Evolutionary conservation across 1,140 invertebrate genomes (phyloP), one percentile per base, ranked within the genome.

Genomic region (Teleogryllus occipitalis): DNA sequence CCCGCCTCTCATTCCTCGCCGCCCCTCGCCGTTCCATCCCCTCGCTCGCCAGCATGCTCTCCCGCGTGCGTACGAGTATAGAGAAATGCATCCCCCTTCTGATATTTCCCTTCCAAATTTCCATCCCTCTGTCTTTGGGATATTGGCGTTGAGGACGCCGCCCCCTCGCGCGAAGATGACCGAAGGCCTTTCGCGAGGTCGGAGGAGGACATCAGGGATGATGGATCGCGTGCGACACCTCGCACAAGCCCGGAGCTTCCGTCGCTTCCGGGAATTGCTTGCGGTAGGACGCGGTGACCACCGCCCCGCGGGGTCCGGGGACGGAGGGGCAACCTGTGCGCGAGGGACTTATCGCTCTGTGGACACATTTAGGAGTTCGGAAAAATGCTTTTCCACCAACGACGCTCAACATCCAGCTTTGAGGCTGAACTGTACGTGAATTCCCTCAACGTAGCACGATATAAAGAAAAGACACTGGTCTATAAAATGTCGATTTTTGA

Each of bases 31-130:
- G n/a, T n/a, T n/a, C n/a, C n/a, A n/a, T 39, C 27, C 5, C 27
- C 1, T 5, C 27, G 1, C 54, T 65, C 54, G 18, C 10, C 10
- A 1, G 18, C 54, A 2, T 14, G 54, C 7, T 65, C 2, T 0
- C 54, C 18, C 18, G 54, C 18, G 10, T 65, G 10, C 54, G 54
- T 65, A 65, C 54, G 18, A 0, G 54, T 65, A 65, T 65, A 65
- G 10, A 18, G 54, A 65, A 65, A 65, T 10, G 18, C 10, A 1
- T 65, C 18, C 18, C 54, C 54, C 54, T 65, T 65, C 10, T 65
- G 54, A 65, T 65, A 65, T 65, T 65, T 65, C 54, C 54, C 54
- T 65, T 65, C 54, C 54, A 65, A 65, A 65, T 65, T 65, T 65
- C 54, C 54, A 65, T 65, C 54, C 54, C 18, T 18, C 54, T 65